A percentile compares a stretch with the other conserved stretches of the same genome.
Evolutionary conservation across 2,113 vertebrate genomes (phyloP).

Genomic region (Mola mola): DNA sequence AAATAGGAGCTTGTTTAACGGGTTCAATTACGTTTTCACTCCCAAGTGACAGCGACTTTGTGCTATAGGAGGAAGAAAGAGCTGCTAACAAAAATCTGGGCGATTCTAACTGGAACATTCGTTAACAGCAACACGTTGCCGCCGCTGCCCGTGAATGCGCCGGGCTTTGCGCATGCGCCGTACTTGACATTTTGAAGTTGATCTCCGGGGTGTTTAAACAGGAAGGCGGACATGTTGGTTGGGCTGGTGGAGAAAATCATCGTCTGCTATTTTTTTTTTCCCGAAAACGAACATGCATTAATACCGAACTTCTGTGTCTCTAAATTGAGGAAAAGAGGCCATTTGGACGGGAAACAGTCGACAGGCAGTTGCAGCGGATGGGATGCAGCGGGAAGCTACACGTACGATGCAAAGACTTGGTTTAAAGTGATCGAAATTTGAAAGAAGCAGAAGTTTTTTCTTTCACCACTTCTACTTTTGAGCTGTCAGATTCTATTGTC

Average conservation of each 20-base stretch:
- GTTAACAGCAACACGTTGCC: slow-evolving; percentile 59
- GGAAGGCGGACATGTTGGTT: slow-evolving; percentile 96
- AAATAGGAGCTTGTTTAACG: no score
- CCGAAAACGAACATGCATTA: slow-evolving; percentile 47
- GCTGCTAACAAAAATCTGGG: no score
- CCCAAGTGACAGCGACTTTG: no score
- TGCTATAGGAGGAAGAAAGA: no score
- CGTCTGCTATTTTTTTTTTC: slow-evolving; percentile 67
- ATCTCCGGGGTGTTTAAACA: slow-evolving; percentile 87
- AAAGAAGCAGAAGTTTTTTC: slow-evolving; percentile 83
- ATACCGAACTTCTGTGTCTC: slow-evolving; percentile 12
- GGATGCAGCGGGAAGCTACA: slow-evolving; percentile 33
- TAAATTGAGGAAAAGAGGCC: background rate
- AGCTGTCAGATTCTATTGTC: slow-evolving; percentile 81
- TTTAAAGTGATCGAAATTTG: slow-evolving; percentile 76
- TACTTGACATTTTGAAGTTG: slow-evolving; percentile 67
- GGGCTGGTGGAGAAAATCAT: slow-evolving; percentile 78
- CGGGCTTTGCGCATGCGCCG: slow-evolving; percentile 78
- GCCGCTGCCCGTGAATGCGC: slow-evolving; percentile 33
- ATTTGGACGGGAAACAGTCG: slow-evolving; percentile 1
- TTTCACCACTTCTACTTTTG: slow-evolving; percentile 80
- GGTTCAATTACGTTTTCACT: no score
- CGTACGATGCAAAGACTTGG: slow-evolving; percentile 53
- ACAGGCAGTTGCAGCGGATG: slow-evolving; percentile 43
- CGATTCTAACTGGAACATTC: background rate